Base-by-base conservation (phyloP, 53 echinoderm and acorn worm species). In the Luidia sarsii region DNA sequence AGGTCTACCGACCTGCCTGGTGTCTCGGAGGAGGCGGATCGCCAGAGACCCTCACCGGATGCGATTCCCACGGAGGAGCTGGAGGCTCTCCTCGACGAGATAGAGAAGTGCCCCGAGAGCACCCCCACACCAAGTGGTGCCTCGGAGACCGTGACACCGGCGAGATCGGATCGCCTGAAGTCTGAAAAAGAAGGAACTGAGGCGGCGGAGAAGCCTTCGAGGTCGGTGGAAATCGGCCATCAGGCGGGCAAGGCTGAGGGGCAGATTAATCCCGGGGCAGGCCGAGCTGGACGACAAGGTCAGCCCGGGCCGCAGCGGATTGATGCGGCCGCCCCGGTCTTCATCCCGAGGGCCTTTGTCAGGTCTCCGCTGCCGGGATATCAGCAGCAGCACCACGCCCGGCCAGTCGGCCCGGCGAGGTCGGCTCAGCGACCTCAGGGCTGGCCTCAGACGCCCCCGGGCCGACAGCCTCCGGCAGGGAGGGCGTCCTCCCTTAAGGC, bases 41-140 rank as follows among this genome's bases (percentile, higher is more conserved):
- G n/a, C n/a, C n/a, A n/a, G 6, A 11, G 6, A 6, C 11, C 6
- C 41, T 11, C 11, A 7, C 11, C 41, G 6, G 6, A 11, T 7
- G 11, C 6, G 41, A 41, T 11, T 11, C 41, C 6, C 6, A 16
- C 65, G 3, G 23, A 8, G 6, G 65, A 65, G 19, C 35, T 65
- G 7, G 67, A 67, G 24, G 29, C 41, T 29, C 41, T 67, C 14
- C 67, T 67, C 11, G 67, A 35, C 2, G 67, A 67, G 27, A 67
- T 67, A 13, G 67, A 39, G 67, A 67, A 34, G 63, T 63, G 63
- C 35, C 63, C 36, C 3, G 63, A 63, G 34, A 63, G 35, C 19
- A 3, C n/a, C 4, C 35, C 63, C 30, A 21, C 29, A 30, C 32
- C 59, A 31, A 32, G 32, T n/a, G 11, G 6, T 6, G 6, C 41